Evolutionary conservation across 2,797 vertebrate genomes (phyloP), one percentile per base, ranked within the genome.

Genomic region (Phylloscopus collybita): DNA sequence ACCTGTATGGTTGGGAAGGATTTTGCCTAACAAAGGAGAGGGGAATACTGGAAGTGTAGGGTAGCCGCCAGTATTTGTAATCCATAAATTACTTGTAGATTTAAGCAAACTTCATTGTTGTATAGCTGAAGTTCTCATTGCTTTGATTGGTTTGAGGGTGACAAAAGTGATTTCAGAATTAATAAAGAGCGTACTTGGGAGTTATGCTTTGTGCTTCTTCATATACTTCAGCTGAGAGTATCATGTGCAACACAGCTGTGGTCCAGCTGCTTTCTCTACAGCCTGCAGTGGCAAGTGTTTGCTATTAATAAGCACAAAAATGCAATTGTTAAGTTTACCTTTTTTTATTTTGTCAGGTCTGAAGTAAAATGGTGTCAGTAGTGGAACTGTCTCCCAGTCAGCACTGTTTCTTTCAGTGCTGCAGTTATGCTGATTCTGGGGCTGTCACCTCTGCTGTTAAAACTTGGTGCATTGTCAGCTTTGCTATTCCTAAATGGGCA

Each of bases 271-370:
- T 90, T 57, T 53, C 59, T 69, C 36, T 50, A 11, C 19, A 29
- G 2, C 2, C 40, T 73, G 23, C 6, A 67, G 13, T 64, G 56
- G 32, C 79, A 80, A 67, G 14, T 50, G 74, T 80, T 94, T 49
- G 60, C 79, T 93, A 60, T 85, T 64, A 85, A 45, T 73, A 91
- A 84, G 25, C 32, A 85, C 32, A 60, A 62, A 62, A 84, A 32
- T 45, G 44, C 10, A 65, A 25, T 53, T 79, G 3, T 16, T 16
- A 59, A 42, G 36, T 62, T 79, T 42, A 17, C 30, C 1, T 27
- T 57, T 25, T 49, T 32, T 4, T 59, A 26, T 6, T 42, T n/a
- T 32, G 30, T 51, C 18, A 45, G 34, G 20, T 78, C 20, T 70
- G 49, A 88, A 82, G 36, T 18, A 59, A 49, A 67, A n/a, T 1